Evolutionary conservation across 2,888 invertebrate species (phyloP), one percentile per base, ranked within the genome.

Genomic region (Prosopocoilus inquinatus): DNA sequence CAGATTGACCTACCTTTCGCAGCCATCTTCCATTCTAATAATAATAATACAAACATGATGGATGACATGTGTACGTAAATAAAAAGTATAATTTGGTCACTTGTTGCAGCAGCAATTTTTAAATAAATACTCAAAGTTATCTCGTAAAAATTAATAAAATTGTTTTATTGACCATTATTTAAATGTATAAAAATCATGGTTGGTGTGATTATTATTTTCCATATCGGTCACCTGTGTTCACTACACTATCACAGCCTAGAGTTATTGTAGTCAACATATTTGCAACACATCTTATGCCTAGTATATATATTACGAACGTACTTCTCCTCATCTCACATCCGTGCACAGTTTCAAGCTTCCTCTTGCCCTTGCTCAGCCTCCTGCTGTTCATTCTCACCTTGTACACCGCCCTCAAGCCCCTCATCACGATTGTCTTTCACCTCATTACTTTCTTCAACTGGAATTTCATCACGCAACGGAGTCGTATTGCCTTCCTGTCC

Each of bases 1-100:
- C 81, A 81, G 81, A 73, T 70, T 71, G 73, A 75, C 75, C 75
- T 76, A 75, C 75, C 75, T 75, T 75, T 71, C 63, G 72, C 58
- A 67, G 71, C 56, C 62, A 44, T 35, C 56, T 32, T 43, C 13
- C 33, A 38, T 16, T 41, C 15, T 11, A 16, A 38, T 13, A 38
- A 12, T 38, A 12, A 13, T 12, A n/a, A 38, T 38, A 38, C 12
- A 38, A 7, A 38, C 12, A 38, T 38, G 20, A 28, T 28, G 20
- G 20, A 28, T 28, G 20, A 28, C 20, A 38, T 38, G 38, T 38
- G 12, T 38, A 5, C 16, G 13, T 12, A 11, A 41, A 12, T 9
- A 41, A 41, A 7, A 15, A 41, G 2, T 16, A 15, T 15, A 41
- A 41, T 41, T 41, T 41, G 16, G 41, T 41, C 12, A 1, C 16